Conservation (phyloP, 1,140 invertebrate genomes). For the Drosophila varians region DNA sequence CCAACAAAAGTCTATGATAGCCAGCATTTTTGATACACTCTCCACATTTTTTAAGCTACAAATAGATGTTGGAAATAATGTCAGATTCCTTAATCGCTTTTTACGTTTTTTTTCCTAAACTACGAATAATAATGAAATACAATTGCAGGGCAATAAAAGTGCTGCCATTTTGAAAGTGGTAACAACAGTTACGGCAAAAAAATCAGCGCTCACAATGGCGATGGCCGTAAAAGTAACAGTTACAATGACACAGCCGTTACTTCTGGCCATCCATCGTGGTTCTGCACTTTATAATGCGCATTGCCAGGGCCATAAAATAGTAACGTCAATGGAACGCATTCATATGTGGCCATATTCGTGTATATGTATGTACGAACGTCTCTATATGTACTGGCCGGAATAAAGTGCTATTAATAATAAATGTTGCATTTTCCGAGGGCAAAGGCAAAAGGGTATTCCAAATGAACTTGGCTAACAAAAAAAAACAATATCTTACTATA, state of each 20-base stretch:
- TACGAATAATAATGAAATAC: neutral
- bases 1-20: neutral
- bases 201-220: constrained; percentile 40
- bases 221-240: constrained; percentile 38
- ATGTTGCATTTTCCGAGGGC: constrained; percentile 49
- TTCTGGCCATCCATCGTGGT: constrained; percentile 27
- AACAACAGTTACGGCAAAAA: constrained; percentile 23
- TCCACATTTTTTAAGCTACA: neutral
- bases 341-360: constrained; percentile 45
- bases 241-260: constrained; percentile 45
- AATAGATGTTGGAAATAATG: neutral
- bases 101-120: neutral
- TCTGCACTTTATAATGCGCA: constrained; percentile 23
- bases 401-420: constrained; percentile 82
- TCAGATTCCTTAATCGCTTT: neutral
- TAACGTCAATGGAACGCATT: constrained; percentile 76
- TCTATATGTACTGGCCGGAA: constrained; percentile 54
- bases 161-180: constrained; percentile 35
- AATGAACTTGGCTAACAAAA: constrained; percentile 77
- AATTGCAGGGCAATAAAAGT: constrained; percentile 63
- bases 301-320: constrained; percentile 72
- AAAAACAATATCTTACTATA: constrained; percentile 21
- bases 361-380: constrained; percentile 6
- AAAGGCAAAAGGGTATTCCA: constrained; percentile 33
- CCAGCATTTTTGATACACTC: neutral